A percentile compares a stretch with the other conserved stretches of the same genome.
Conservation (phyloP, 2,888 invertebrate species). For the Pollenia angustigena region DNA sequence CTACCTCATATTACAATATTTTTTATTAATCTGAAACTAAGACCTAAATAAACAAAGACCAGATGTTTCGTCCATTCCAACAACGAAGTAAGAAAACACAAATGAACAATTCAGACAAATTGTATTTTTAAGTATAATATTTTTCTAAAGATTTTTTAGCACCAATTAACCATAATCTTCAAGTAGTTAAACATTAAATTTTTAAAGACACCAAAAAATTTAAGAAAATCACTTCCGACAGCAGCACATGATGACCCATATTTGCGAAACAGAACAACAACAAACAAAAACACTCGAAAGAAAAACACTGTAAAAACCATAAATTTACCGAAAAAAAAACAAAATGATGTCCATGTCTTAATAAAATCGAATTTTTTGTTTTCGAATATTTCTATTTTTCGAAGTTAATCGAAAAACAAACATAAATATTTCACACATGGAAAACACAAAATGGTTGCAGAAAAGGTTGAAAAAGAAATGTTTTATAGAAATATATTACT, state of each 20-base stretch:
- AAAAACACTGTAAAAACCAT: constrained; percentile 26
- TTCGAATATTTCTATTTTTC: no score
- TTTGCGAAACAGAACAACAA: constrained; percentile 21
- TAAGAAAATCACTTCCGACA: constrained; percentile 44
- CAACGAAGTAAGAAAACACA: not conserved
- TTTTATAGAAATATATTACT: not conserved
- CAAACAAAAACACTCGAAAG: not conserved
- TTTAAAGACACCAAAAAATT: not conserved
- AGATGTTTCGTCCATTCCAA: constrained; percentile 28
- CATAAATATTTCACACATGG: no score
- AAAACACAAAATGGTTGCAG: no score
- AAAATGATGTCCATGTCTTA: no score
- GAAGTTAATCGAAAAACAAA: no score
- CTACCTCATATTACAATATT: constrained; percentile 1
- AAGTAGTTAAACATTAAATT: constrained; percentile 30
- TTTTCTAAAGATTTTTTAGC: constrained; percentile 46
- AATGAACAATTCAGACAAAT: constrained; percentile 43
- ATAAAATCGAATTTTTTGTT: no score
- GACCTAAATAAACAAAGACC: constrained; percentile 49
- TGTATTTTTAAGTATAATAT: constrained; percentile 25
- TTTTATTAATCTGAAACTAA: constrained; percentile 13
- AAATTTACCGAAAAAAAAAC: constrained; percentile 7
- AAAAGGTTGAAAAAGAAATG: no score
- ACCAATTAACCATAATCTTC: constrained; percentile 56
- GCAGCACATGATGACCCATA: constrained; percentile 47